Conservation (phyloP, 2,888 invertebrate species). For the Zygaena filipendulae region DNA sequence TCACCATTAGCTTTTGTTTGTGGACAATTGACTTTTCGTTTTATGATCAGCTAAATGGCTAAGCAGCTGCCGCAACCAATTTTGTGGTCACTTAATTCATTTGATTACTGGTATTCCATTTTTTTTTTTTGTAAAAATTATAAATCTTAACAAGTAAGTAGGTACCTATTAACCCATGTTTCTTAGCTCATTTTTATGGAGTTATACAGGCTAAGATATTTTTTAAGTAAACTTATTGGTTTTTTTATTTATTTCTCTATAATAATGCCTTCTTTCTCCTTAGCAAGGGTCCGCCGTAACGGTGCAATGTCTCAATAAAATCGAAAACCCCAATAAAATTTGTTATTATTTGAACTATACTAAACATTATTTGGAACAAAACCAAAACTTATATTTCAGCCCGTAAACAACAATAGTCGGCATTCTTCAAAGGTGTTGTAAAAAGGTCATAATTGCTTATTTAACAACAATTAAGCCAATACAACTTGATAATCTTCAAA, state of each 20-base stretch:
- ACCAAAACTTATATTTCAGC: constrained; percentile 9
- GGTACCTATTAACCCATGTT: constrained; percentile 5
- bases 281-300: too few species aligned
- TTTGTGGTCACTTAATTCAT: constrained; percentile 8
- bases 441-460: constrained; percentile 42
- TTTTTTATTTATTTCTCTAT: too few species aligned
- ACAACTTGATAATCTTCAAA: constrained; percentile 5
- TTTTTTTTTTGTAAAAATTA: neutral
- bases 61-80: constrained; percentile 5
- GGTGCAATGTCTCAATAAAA: too few species aligned
- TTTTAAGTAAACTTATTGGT: too few species aligned
- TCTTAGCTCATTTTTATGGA: constrained; percentile 12
- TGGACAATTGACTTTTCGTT: too few species aligned
- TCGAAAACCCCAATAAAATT: constrained; percentile 32
- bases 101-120: constrained; percentile 5
- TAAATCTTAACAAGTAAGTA: constrained; percentile 6
- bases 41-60: too few species aligned
- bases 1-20: constrained; percentile 10
- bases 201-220: too few species aligned
- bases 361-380: constrained; percentile 7
- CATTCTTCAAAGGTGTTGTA: constrained; percentile 34
- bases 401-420: constrained; percentile 25
- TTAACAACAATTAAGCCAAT: constrained; percentile 17
- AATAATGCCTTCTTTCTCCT: too few species aligned
- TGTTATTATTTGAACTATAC: constrained; percentile 18